phyloP scores from a whole-genome alignment of 2,797 vertebrate genomes.

The Nyctibius grandis region DNA sequence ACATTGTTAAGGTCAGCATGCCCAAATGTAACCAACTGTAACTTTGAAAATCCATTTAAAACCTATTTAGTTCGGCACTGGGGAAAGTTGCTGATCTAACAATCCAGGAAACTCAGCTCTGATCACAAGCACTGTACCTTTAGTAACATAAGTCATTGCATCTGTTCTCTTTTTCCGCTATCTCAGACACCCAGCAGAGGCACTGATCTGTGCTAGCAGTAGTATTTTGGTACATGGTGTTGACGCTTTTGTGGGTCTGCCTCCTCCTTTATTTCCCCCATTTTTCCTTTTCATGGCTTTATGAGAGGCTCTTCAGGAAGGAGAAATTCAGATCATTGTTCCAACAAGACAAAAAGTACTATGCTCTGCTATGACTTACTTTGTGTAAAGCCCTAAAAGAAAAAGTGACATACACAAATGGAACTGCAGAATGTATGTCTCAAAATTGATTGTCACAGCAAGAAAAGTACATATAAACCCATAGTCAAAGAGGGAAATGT shows the following conservation, averaged over 20 bases:
- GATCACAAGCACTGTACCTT: neutral
- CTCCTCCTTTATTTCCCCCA: neutral
- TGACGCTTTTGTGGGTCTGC: neutral
- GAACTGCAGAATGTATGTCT: neutral
- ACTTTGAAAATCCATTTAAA: constrained; percentile 23
- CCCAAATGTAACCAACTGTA: constrained; percentile 10
- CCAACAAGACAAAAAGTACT: neutral
- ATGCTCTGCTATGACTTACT: neutral
- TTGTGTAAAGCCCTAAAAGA: neutral
- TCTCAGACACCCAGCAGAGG: neutral
- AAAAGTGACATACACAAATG: neutral
- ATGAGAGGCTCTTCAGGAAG: neutral
- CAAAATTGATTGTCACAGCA: constrained; percentile 3
- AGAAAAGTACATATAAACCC: neutral
- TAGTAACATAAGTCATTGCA: constrained; percentile 5
- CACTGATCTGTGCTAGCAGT: neutral
- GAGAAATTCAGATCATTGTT: neutral
- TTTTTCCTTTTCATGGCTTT: neutral
- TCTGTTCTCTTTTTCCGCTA: constrained; percentile 9
- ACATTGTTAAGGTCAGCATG: neutral
- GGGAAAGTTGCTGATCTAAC: constrained; percentile 19
- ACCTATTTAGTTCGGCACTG: neutral
- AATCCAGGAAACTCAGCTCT: neutral
- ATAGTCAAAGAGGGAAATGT: neutral
- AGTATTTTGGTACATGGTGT: neutral